phyloP scores from a whole-genome alignment of 2,888 invertebrate genomes.

The Gymnoscelis rufifasciata region DNA sequence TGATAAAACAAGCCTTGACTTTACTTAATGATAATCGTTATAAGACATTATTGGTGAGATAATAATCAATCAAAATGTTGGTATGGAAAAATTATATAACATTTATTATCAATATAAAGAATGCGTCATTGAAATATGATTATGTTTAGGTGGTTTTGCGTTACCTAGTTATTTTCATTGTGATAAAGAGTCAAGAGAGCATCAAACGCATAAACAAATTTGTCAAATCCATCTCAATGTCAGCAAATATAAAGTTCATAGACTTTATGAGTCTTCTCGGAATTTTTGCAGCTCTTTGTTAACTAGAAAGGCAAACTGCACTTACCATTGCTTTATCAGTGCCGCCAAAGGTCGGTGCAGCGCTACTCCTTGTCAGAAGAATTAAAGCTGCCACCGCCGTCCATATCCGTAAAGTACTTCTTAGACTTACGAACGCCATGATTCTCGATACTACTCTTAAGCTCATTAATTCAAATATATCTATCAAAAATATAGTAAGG shows the following conservation, averaged over 20 bases:
- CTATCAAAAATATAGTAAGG: slow-evolving; percentile 52
- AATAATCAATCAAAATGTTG: too few species aligned
- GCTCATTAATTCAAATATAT: slow-evolving; percentile 55
- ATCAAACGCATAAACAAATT: background rate
- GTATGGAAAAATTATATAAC: too few species aligned
- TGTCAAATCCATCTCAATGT: slow-evolving; percentile 22
- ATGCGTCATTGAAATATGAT: too few species aligned
- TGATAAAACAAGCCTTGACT: too few species aligned
- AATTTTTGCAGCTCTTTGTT: slow-evolving; percentile 3
- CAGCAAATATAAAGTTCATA: slow-evolving; percentile 4
- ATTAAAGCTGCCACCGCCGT: slow-evolving; percentile 49
- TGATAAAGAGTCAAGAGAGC: background rate
- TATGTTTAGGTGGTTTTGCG: too few species aligned
- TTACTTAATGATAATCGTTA: too few species aligned
- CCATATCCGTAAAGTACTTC: slow-evolving; percentile 60
- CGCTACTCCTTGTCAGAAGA: slow-evolving; percentile 57
- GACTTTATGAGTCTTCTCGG: background rate
- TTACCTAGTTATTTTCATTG: too few species aligned
- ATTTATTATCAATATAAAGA: too few species aligned
- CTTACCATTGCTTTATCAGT: slow-evolving; percentile 73
- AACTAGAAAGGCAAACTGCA: slow-evolving; percentile 10
- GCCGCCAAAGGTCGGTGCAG: slow-evolving; percentile 63
- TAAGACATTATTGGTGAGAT: too few species aligned
- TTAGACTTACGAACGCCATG: slow-evolving; percentile 58
- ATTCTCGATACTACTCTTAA: slow-evolving; percentile 44